Conservation (phyloP, 1,140 invertebrate species). For the Listronotus oregonensis region DNA sequence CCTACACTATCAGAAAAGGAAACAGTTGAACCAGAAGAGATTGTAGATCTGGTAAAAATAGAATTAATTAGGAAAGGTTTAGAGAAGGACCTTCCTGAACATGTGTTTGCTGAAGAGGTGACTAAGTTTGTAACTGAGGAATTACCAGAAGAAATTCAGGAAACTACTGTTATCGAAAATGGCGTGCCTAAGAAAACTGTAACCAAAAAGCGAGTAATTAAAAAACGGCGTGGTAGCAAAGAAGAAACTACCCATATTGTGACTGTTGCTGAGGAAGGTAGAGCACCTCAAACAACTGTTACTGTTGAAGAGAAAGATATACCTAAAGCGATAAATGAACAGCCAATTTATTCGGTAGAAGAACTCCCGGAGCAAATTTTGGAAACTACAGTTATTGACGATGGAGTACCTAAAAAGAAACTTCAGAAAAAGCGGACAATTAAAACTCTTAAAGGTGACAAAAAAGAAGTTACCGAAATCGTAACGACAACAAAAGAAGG, state of each 20-base stretch:
- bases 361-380: conserved; percentile 44
- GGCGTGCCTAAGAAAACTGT: conserved; percentile 50
- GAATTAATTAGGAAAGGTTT: conserved; percentile 31
- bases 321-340: conserved; percentile 37
- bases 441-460: conserved; percentile 50
- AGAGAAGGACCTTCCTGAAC: conserved; percentile 36
- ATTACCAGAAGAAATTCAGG: conserved; percentile 50
- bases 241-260: conserved; percentile 51
- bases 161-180: conserved; percentile 44
- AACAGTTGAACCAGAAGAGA: conserved; percentile 25
- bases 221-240: conserved; percentile 51
- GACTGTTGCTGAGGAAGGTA: conserved; percentile 49
- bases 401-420: conserved; percentile 51
- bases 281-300: conserved; percentile 44
- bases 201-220: conserved; percentile 53
- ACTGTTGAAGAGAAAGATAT: conserved; percentile 46
- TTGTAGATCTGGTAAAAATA: conserved; percentile 44
- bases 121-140: conserved; percentile 37
- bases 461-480: conserved; percentile 50
- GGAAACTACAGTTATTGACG: conserved; percentile 45
- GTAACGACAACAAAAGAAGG: conserved; percentile 46
- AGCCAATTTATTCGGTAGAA: conserved; percentile 46
- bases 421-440: conserved; percentile 48
- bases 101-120: conserved; percentile 22
- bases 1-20: conserved; percentile 41